Percentiles rank a stretch among this genome's conserved stretches.
These are phyloP conservation scores for Myotis brandtii DNA, from an alignment of 2,113 vertebrate genomes.

Conservation along the genomic window DNA sequence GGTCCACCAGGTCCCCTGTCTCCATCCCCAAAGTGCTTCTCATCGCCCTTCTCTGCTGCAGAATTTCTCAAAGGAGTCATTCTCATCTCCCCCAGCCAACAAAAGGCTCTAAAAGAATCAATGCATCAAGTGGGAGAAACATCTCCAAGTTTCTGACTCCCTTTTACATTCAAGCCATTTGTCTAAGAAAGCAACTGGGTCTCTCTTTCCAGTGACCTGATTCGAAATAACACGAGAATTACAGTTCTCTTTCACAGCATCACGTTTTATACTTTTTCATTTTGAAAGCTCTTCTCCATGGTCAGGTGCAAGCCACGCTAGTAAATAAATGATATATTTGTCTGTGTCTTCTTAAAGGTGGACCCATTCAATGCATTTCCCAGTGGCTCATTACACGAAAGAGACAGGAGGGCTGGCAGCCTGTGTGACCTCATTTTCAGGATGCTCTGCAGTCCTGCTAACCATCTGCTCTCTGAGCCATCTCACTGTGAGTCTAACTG, in stretches of 20 bases:
- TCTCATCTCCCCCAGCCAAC: background rate
- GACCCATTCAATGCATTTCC: conserved; percentile 59
- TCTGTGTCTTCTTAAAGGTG: conserved; percentile 56
- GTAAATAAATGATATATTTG: conserved; percentile 64
- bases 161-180: conserved; percentile 38
- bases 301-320: background rate
- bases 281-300: conserved; percentile 71
- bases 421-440: conserved; percentile 65
- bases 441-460: background rate
- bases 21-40: background rate
- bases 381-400: conserved; percentile 60
- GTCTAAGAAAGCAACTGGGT: background rate
- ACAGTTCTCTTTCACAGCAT: conserved; percentile 40
- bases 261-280: conserved; percentile 70
- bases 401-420: conserved; percentile 36
- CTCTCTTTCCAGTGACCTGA: conserved; percentile 67
- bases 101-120: background rate
- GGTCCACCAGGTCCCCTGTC: background rate
- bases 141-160: background rate
- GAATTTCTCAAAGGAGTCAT: background rate
- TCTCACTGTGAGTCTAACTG: background rate
- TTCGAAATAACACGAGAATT: conserved; percentile 51
- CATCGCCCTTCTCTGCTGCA: background rate
- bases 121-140: background rate
- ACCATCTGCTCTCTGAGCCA: conserved; percentile 52